Evolutionary conservation across 1,140 invertebrate genomes (phyloP), one percentile per base, ranked within the genome.

Genomic region (Drosophila takahashii): DNA sequence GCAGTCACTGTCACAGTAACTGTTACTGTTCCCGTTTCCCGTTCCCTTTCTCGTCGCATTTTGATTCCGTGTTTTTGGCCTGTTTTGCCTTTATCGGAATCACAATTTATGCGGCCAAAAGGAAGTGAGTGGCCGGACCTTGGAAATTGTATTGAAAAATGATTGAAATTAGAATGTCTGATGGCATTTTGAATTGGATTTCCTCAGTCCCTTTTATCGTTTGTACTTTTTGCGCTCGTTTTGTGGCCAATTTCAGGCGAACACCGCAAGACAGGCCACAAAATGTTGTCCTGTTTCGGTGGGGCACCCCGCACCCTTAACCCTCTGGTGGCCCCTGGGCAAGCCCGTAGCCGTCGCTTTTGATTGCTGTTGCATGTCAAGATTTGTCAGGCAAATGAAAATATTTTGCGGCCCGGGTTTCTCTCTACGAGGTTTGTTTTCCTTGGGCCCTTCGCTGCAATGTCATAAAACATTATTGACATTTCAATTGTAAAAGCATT

Each of bases 161-260:
- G 79, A 80, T 89, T 89, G 84, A 87, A 87, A 87, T 89, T 89
- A 87, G 84, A 87, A 87, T 87, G 84, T 89, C 84, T 87, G 83
- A 86, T 86, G 83, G 79, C 75, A 86, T 83, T 86, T 86, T 87
- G 83, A 87, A 86, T 87, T 86, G 83, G 83, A 87, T 87, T 83
- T 87, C 51, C 39, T 60, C 37, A 54, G 50, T 56, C 27, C n/a
- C 47, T 48, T 59, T 65, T 74, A 54, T 36, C 51, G 52, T 51
- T 74, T 72, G 18, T 60, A 52, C 42, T 54, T 59, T 61, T 48
- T 64, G 67, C 47, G 47, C 44, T 59, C 42, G 69, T 2, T 87
- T 87, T 73, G 41, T 76, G 79, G 66, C 79, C 83, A 87, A 87
- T 87, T 87, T 83, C 79, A 52, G 70, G 76, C 83, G 62, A 76